Base-by-base conservation (phyloP, 1,140 invertebrate species). In the Samia ricini region DNA sequence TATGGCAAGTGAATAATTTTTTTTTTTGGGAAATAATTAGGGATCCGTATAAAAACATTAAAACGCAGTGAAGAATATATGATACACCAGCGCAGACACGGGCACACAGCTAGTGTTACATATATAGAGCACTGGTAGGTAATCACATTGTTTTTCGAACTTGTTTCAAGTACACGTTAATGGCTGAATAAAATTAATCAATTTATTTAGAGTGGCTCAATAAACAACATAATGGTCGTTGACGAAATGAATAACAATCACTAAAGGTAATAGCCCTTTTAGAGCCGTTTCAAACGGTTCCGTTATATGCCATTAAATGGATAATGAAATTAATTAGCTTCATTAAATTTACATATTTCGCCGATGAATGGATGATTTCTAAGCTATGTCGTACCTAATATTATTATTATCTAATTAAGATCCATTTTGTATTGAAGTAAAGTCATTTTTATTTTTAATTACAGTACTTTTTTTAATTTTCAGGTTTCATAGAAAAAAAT, bases 171-270 rank as follows among this genome's bases (percentile, higher is more conserved):
- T n/a, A 29, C 33, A 42, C 1, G 12, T 42, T 42, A 42, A 42
- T 15, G n/a, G 22, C 60, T 58, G 24, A 62, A 60, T 5, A 54
- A n/a, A 64, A 64, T 70, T 66, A 66, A 71, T 71, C 68, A 71
- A 71, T 61, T 71, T 63, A 49, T 56, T 33, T 62, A 49, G 56
- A 65, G 49, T 65, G 62, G 67, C 64, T 64, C 60, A 72, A 72
- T 69, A 64, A 72, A 72, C 55, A 65, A 62, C 56, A 49, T 69
- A 63, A 69, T 61, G 64, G 67, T 23, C 55, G 58, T 61, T 64
- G 60, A 67, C 57, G 61, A 66, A 72, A 69, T 72, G 69, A 72
- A 69, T 72, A 68, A 63, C 66, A 42, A 42, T 42, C 33, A 42
- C 58, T 61, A 59, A 69, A 72, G 64, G 61, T 64, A 61, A 62